These are phyloP conservation scores for Haemorhous mexicanus DNA, from an alignment of 2,113 vertebrate species.

Conservation along the genomic window DNA sequence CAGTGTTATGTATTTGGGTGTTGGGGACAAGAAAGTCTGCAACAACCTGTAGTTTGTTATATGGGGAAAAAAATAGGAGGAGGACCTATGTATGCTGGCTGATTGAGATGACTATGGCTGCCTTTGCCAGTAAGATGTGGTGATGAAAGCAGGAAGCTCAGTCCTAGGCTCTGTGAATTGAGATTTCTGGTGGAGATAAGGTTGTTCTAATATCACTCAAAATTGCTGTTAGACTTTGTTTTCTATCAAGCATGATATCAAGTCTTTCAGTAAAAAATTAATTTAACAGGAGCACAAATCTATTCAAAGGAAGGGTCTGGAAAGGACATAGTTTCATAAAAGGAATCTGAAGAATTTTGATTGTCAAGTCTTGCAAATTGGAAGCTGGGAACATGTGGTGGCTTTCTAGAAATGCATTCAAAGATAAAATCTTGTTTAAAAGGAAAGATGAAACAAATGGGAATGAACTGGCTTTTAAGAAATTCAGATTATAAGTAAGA, in stretches of 20 bases:
- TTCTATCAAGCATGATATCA: not conserved
- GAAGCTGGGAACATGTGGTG: not conserved
- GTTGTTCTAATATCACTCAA: not conserved
- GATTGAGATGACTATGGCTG: not conserved
- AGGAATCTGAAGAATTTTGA: not conserved
- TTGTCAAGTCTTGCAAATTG: not conserved
- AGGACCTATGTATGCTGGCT: accelerated
- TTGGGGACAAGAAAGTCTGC: not conserved
- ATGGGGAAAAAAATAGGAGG: not conserved
- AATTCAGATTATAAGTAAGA: not conserved
- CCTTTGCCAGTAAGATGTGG: not conserved
- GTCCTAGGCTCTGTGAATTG: not conserved
- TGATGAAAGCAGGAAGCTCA: not conserved
- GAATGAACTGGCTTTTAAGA: not conserved
- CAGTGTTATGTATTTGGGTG: not conserved
- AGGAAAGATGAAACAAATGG: not conserved
- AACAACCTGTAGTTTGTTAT: not conserved
- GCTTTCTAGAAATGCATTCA: not conserved
- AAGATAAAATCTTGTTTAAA: not conserved
- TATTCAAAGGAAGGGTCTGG: not conserved
- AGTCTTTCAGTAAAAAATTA: not conserved
- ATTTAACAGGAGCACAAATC: not conserved
- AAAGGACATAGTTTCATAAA: not conserved
- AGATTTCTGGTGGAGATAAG: not conserved
- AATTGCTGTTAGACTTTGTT: not conserved